These are phyloP conservation scores for Cyrtorhinus lividipennis DNA, from an alignment of 1,140 invertebrate genomes.

Conservation along the genomic window DNA sequence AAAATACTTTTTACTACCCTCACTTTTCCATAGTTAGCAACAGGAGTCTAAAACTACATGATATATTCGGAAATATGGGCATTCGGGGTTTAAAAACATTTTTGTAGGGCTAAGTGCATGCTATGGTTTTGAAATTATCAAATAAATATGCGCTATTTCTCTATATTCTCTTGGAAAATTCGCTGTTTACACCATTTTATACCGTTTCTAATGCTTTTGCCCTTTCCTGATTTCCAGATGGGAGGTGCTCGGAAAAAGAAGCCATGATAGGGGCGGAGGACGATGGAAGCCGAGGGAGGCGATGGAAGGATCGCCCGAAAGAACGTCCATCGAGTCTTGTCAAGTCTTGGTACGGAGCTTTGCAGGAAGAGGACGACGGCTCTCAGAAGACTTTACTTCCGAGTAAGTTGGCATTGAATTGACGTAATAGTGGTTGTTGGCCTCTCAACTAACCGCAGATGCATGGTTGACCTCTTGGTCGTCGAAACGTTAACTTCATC, in stretches of 20 bases:
- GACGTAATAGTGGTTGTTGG: background rate
- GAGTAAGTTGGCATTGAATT: no score
- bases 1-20: no score
- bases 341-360: conserved; percentile 23
- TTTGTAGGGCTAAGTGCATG: no score
- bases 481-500: background rate
- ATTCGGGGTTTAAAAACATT: no score
- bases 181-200: no score
- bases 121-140: no score
- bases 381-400: background rate
- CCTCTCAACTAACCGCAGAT: background rate
- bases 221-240: conserved; percentile 3
- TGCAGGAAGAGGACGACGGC: conserved; percentile 19
- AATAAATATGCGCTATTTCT: no score
- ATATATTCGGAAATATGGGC: no score
- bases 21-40: no score
- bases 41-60: no score
- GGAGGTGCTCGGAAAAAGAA: conserved; percentile 1
- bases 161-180: no score
- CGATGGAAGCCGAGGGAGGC: conserved; percentile 12
- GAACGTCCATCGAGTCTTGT: conserved; percentile 17
- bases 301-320: background rate
- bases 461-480: background rate
- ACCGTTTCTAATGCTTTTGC: no score
- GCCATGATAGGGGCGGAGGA: conserved; percentile 10